These are phyloP conservation scores for Todus mexicanus DNA, from an alignment of 2,797 vertebrate species.

Conservation along the genomic window DNA sequence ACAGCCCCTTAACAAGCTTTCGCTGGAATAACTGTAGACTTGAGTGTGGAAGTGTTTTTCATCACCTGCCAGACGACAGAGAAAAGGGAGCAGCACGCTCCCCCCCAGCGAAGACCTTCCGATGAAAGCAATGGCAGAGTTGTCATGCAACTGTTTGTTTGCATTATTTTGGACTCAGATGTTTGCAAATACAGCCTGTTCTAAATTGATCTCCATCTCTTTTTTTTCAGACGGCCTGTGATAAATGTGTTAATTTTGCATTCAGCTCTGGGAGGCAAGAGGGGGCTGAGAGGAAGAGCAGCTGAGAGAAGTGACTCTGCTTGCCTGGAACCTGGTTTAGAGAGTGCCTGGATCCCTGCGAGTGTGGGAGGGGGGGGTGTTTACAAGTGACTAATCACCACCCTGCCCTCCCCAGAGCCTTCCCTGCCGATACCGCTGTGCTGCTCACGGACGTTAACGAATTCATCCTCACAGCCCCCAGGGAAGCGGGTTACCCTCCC, in stretches of 20 bases:
- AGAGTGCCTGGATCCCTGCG: rapidly evolving
- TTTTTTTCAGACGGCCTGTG: not conserved
- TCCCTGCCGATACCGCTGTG: rapidly evolving
- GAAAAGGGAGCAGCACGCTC: not conserved
- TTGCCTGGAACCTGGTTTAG: not conserved
- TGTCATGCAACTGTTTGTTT: slow-evolving; percentile 24
- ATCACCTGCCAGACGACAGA: not conserved
- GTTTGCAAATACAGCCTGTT: slow-evolving; percentile 62
- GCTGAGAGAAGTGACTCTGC: not conserved
- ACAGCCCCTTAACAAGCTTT: not conserved
- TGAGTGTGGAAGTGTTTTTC: not conserved
- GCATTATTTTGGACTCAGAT: slow-evolving; percentile 28
- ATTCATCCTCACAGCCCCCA: not conserved
- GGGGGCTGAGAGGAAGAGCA: not conserved
- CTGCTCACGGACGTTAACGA: rapidly evolving
- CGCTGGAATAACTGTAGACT: not conserved
- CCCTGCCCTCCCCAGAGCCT: not conserved
- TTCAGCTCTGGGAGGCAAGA: not conserved
- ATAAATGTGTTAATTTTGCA: slow-evolving; percentile 52
- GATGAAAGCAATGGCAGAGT: not conserved
- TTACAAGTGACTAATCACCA: not conserved
- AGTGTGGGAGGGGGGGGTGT: not conserved
- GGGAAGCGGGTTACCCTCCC: not conserved
- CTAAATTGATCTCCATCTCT: slow-evolving; percentile 19
- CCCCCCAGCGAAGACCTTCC: not conserved